These are phyloP conservation scores for Notechis scutatus DNA, from an alignment of 2,113 vertebrate species.

Conservation along the genomic window DNA sequence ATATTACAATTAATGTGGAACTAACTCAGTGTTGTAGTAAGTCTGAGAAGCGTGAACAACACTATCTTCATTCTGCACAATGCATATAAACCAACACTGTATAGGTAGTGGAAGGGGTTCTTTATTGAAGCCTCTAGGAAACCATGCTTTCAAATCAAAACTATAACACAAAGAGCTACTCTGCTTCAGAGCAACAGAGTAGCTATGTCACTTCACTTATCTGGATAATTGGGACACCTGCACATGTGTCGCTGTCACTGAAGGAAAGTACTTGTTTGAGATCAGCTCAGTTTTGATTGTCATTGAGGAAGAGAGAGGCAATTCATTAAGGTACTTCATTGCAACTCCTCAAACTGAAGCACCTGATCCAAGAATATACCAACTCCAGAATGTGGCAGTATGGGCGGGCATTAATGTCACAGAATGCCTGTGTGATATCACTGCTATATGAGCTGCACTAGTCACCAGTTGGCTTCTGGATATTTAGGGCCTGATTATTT, in stretches of 20 bases:
- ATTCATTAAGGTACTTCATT: not conserved
- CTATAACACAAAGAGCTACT: not conserved
- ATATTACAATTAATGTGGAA: fast-evolving
- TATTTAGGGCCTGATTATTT: not conserved
- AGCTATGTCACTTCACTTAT: not conserved
- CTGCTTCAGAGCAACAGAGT: not conserved
- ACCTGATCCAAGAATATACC: not conserved
- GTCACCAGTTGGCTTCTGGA: not conserved
- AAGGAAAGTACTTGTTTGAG: not conserved
- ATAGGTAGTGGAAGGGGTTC: not conserved
- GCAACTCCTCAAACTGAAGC: not conserved
- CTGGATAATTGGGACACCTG: not conserved
- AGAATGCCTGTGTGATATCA: not conserved
- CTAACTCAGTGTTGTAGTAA: not conserved
- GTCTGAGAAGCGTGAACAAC: not conserved
- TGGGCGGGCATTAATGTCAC: not conserved
- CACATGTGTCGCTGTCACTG: not conserved
- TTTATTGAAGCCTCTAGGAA: not conserved
- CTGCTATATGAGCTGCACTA: not conserved
- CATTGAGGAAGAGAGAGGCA: not conserved
- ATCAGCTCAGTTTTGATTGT: not conserved
- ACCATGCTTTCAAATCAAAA: not conserved
- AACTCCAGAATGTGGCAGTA: not conserved
- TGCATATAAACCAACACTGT: not conserved
- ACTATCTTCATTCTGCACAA: not conserved